phyloP scores from a whole-genome alignment of 2,797 vertebrate genomes.

The Sebastes reedi region DNA sequence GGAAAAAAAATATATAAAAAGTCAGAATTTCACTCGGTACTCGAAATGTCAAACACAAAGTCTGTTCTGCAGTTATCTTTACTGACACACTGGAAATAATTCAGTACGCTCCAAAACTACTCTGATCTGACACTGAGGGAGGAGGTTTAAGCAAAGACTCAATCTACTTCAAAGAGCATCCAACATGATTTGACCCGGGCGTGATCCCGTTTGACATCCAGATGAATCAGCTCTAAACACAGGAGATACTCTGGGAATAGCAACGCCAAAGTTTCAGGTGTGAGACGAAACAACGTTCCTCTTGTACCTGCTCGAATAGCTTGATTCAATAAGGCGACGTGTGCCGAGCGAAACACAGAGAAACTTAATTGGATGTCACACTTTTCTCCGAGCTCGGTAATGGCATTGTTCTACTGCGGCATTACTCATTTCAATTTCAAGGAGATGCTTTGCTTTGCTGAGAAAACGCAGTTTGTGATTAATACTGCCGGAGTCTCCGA shows the following conservation, averaged over 20 bases:
- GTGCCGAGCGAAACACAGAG: slow-evolving; percentile 54
- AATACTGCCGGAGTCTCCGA: slow-evolving; percentile 61
- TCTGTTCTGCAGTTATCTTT: slow-evolving; percentile 57
- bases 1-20: slow-evolving; percentile 3
- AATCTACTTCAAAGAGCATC: slow-evolving; percentile 60
- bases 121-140: slow-evolving; percentile 43
- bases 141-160: slow-evolving; percentile 58
- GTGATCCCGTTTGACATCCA: slow-evolving; percentile 61
- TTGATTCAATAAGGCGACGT: slow-evolving; percentile 70
- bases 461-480: slow-evolving; percentile 68
- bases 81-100: slow-evolving; percentile 51
- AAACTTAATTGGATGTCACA: slow-evolving; percentile 79
- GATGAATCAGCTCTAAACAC: slow-evolving; percentile 65
- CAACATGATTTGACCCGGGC: slow-evolving; percentile 62
- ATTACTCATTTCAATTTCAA: slow-evolving; percentile 77
- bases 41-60: slow-evolving; percentile 61
- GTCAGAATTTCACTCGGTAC: slow-evolving; percentile 49
- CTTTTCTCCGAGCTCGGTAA: slow-evolving; percentile 63
- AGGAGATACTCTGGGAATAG: slow-evolving; percentile 49
- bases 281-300: slow-evolving; percentile 48
- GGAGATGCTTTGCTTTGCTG: slow-evolving; percentile 68
- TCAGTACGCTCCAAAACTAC: slow-evolving; percentile 41
- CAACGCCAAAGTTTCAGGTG: slow-evolving; percentile 48
- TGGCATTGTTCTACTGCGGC: slow-evolving; percentile 68
- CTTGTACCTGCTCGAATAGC: slow-evolving; percentile 54